Base-by-base conservation (phyloP, 2,888 invertebrate genomes). In the Drepanosiphum platanoidis region DNA sequence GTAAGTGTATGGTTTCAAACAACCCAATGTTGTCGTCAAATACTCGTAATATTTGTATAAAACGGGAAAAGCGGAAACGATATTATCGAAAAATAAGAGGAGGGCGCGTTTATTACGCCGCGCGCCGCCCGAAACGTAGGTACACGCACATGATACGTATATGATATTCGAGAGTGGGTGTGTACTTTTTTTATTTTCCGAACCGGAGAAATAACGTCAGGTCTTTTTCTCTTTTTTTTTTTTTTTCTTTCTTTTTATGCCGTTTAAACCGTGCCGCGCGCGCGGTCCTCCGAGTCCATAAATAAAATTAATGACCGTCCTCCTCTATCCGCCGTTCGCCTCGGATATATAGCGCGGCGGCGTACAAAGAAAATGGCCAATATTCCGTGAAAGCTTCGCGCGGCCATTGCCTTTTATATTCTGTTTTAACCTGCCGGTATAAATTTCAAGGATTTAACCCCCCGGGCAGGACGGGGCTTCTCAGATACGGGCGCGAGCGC, bases 391-490 rank as follows among this genome's bases (percentile, higher is more conserved):
- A 84, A 84, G 83, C 83, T 74, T 64, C 72, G 46, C 64, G 83
- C 83, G 83, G 68, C 75, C 83, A 84, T 84, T 77, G 83, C 83
- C 74, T 84, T 84, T 84, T 84, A 83, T 68, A 84, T 84, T 84
- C 83, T 36, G 75, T 75, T 74, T 84, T 77, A 84, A 84, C 83
- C 83, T 83, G 82, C 74, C 64, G 82, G 75, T 84, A 84, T 84
- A 84, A 84, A 84, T 84, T 84, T 84, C 83, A 68, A 75, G 75
- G 83, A 84, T 84, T 84, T 75, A 84, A 75, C 75, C 72, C 74
- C 74, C n/a, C 46, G 46, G 15, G 68, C 1, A 42, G 52, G 27
- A 52, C 3, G 52, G 58, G 52, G 61, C 30, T 34, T 81, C 64
- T n/a, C 74, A 32, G 82, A 83, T 66, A 75, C 83, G 75, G 75